phyloP scores from a whole-genome alignment of 92 coral and sea anemone genomes.

The Porites cylindrica region DNA sequence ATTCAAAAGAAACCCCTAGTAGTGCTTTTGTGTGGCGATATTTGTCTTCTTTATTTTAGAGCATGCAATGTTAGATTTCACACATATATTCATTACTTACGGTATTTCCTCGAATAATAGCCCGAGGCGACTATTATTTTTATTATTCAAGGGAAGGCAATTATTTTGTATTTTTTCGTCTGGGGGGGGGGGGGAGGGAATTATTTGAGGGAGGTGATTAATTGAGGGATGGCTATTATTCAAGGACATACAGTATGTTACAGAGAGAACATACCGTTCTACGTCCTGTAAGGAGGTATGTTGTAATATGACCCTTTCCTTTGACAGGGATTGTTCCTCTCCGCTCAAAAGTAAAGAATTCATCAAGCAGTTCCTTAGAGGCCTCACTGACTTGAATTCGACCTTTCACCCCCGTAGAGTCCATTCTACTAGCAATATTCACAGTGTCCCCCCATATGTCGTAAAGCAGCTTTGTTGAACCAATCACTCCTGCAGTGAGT shows the following conservation, averaged over 20 bases:
- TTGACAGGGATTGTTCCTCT: conserved; percentile 98
- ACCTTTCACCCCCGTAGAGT: conserved; percentile 91
- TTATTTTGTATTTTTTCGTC: too few species aligned
- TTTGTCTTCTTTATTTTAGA: too few species aligned
- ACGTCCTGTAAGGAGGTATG: conserved; percentile 86
- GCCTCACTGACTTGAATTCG: conserved; percentile 97
- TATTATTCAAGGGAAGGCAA: too few species aligned
- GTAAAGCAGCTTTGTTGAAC: conserved; percentile 93
- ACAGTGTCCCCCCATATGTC: conserved; percentile 99
- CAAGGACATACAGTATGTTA: background rate
- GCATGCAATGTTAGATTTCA: too few species aligned
- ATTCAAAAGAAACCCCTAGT: too few species aligned
- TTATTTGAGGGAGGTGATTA: too few species aligned
- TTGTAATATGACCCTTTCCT: conserved; percentile 94
- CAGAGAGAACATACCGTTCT: conserved; percentile 67
- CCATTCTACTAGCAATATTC: conserved; percentile 99
- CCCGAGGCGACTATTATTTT: too few species aligned
- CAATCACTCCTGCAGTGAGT: conserved; percentile 98
- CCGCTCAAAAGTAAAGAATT: conserved; percentile 89
- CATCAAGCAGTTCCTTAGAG: conserved; percentile 84
- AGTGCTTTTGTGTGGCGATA: too few species aligned
- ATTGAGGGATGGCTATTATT: too few species aligned
- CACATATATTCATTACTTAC: too few species aligned
- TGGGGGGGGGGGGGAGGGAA: too few species aligned
- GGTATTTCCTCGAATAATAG: too few species aligned